Conservation (phyloP, 2,888 invertebrate genomes). For the Oligia fasciuncula region DNA sequence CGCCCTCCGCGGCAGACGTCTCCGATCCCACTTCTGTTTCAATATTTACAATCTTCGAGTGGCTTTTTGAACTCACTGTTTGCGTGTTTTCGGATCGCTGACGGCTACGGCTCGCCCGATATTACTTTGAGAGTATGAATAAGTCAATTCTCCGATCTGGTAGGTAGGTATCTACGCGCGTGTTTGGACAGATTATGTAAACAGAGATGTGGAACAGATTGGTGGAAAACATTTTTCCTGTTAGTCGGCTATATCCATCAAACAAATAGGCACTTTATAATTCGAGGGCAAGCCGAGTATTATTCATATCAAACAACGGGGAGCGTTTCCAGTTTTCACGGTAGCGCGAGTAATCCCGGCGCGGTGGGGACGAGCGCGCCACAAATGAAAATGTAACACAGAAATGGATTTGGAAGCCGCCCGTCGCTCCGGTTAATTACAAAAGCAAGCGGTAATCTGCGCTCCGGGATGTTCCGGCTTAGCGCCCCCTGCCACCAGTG, state of each 20-base stretch:
- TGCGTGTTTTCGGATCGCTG: slow-evolving; percentile 90
- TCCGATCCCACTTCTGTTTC: slow-evolving; percentile 89
- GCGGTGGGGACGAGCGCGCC: slow-evolving; percentile 83
- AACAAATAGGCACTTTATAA: slow-evolving; percentile 69
- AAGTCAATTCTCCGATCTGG: slow-evolving; percentile 85
- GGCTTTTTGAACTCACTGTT: slow-evolving; percentile 90
- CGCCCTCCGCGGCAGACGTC: slow-evolving; percentile 80
- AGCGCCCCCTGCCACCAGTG: slow-evolving; percentile 85
- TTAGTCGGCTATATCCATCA: slow-evolving; percentile 61
- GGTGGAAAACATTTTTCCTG: slow-evolving; percentile 71
- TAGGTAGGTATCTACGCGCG: slow-evolving; percentile 77
- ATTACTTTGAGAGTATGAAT: slow-evolving; percentile 88
- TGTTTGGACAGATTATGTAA: slow-evolving; percentile 82
- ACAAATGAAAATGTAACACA: slow-evolving; percentile 90
- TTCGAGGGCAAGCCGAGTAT: slow-evolving; percentile 68
- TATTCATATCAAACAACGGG: slow-evolving; percentile 78
- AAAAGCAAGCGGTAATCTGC: slow-evolving; percentile 91
- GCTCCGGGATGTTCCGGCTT: slow-evolving; percentile 90
- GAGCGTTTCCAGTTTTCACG: slow-evolving; percentile 79
- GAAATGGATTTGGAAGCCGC: slow-evolving; percentile 90
- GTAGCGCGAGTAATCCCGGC: slow-evolving; percentile 83
- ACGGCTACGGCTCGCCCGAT: slow-evolving; percentile 85
- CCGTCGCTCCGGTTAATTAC: slow-evolving; percentile 90
- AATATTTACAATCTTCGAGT: slow-evolving; percentile 90
- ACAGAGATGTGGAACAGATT: slow-evolving; percentile 74